Conservation (phyloP, 2,888 invertebrate genomes). For the Papilio protenor region DNA sequence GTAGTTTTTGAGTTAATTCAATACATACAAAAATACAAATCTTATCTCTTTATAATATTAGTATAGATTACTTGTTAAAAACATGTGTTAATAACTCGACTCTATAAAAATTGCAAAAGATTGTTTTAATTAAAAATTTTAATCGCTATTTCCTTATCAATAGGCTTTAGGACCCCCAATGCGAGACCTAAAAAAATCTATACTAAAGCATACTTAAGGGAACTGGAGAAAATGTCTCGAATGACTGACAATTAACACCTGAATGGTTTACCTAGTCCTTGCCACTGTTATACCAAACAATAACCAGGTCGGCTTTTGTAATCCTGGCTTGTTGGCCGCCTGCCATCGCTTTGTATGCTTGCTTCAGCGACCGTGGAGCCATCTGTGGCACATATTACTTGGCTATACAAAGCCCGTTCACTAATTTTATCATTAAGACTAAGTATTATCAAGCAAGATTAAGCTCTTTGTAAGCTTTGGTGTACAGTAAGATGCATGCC, state of each 20-base stretch:
- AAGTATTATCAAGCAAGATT: background rate
- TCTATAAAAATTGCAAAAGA: no score
- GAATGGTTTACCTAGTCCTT: slow-evolving; percentile 1
- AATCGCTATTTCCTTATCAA: no score
- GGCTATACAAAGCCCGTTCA: slow-evolving; percentile 43
- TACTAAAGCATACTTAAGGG: background rate
- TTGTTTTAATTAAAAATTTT: no score
- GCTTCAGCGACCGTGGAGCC: slow-evolving; percentile 8
- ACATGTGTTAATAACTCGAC: no score
- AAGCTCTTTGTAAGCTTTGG: background rate
- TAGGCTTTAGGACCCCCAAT: no score
- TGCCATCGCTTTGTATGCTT: slow-evolving; percentile 27
- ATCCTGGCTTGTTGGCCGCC: slow-evolving; percentile 32
- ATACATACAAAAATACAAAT: no score
- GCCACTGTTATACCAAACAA: background rate
- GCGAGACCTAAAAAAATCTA: no score
- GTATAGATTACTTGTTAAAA: no score
- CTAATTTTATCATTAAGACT: slow-evolving; percentile 17
- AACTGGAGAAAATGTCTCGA: background rate
- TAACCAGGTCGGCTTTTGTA: slow-evolving; percentile 33
- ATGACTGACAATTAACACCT: background rate
- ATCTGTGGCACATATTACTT: slow-evolving; percentile 37
- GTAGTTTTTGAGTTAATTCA: no score
- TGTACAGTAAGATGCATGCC: background rate
- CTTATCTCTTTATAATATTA: no score